Evolutionary conservation across 2,888 invertebrate species (phyloP), one percentile per base, ranked within the genome.

Genomic region (Megamerina dolium): DNA sequence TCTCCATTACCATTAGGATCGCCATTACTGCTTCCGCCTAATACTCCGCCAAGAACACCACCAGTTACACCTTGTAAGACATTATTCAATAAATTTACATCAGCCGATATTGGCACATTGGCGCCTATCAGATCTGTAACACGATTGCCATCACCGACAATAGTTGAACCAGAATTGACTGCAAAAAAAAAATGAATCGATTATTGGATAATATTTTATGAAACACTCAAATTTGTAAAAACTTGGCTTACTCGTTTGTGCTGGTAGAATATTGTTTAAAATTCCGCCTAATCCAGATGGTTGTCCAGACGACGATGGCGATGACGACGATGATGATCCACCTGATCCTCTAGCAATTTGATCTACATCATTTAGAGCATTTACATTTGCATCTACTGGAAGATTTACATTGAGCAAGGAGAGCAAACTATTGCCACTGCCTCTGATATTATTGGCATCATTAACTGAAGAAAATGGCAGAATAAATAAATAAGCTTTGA

Each of bases 101-200:
- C 14, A 8, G 39, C 38, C 37, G 43, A 32, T 2, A 42, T 35
- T 33, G 42, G 40, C 4, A 44, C 29, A 29, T 31, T 36, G 1
- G 33, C 26, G 12, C 45, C 39, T 2, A 43, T 5, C 5, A 37
- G 18, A 17, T 21, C 41, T 1, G 35, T 27, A 0, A 43, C 27
- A 8, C 6, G 36, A 31, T 50, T 50, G 16, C 30, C 19, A 30
- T 42, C 29, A 1, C 48, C 52, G 3, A 14, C 33, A n/a, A 47
- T 50, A 27, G 20, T 40, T 8, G 18, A 21, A 10, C 27, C 18
- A 17, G 14, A 37, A n/a, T 10, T 9, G 5, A 13, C 38, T 14
- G 26, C 27, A 10, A 21, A 20, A n/a, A n/a, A n/a, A n/a, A n/a
- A n/a, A n/a, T n/a, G n/a, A n/a, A n/a, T n/a, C n/a, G n/a, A n/a